Percentiles rank a stretch among this genome's conserved stretches.
phyloP scores from a whole-genome alignment of 2,888 invertebrate genomes.

The Leptopterna dolabrata region DNA sequence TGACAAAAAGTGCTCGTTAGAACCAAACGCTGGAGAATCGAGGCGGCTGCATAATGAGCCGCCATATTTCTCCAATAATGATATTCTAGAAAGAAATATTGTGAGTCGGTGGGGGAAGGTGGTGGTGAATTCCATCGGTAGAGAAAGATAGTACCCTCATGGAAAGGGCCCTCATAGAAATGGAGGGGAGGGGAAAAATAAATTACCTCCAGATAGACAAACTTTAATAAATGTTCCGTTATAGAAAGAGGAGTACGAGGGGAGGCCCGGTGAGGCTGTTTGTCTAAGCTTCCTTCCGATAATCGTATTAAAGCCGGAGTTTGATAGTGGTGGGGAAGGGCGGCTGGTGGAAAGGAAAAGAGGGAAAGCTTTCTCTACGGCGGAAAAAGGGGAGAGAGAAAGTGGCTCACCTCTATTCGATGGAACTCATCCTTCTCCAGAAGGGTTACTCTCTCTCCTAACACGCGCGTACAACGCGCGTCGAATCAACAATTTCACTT shows the following conservation, averaged over 20 bases:
- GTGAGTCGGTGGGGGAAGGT: neutral
- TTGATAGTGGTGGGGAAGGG: neutral
- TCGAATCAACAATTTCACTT: too few relatives aligned
- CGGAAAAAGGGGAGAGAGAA: neutral
- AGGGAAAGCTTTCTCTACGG: neutral
- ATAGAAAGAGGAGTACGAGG: neutral
- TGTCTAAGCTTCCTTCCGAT: constrained; percentile 27
- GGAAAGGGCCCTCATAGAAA: neutral
- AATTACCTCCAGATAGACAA: constrained; percentile 20
- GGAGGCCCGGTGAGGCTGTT: neutral
- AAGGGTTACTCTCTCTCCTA: too few relatives aligned
- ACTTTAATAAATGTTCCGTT: constrained; percentile 18
- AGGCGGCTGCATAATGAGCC: neutral
- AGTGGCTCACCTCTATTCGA: neutral
- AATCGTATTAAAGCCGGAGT: constrained; percentile 9
- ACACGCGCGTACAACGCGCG: too few relatives aligned
- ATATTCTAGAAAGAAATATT: neutral
- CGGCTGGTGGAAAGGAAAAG: too few relatives aligned
- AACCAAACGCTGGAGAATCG: neutral
- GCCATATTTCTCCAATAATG: neutral
- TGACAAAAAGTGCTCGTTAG: neutral
- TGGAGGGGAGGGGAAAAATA: neutral
- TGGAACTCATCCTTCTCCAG: neutral
- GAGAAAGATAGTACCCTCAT: neutral
- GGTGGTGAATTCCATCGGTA: neutral